Base-by-base conservation (phyloP, 2,888 invertebrate species). In the Pharmacophagus antenor region DNA sequence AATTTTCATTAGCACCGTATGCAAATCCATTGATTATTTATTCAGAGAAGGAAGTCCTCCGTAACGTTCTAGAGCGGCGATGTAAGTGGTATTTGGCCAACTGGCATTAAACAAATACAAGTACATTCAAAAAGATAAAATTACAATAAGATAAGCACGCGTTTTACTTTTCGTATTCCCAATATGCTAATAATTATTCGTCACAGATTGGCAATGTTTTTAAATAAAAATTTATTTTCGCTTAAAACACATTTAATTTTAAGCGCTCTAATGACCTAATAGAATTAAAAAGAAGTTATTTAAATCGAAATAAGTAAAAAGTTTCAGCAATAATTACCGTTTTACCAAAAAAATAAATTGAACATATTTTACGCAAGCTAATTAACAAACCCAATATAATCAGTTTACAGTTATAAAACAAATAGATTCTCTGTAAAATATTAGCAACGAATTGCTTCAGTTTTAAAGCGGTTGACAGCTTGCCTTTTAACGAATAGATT, bases 21-120 rank as follows among this genome's bases (percentile, higher is more conserved):
- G 59, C 55, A 60, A 60, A 60, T 60, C 23, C 50, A 31, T 60
- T 55, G 50, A 22, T 55, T 50, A 60, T 60, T 60, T 60, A 60
- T 57, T 57, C 57, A 51, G 51, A 17, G 22, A 20, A 46, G 51
- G 51, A 25, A 56, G 42, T 57, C 17, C 21, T 31, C 31, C 17
- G 37, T 46, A 58, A 15, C 18, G 18, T 8, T 8, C 21, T 2
- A 18, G 25, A 31, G 15, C 20, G 22, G n/a, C 37, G 41, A 22
- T 17, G 25, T 37, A 18, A 42, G 18, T 21, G 27, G 25, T 10
- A 27, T 49, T 49, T 25, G 48, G 48, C 25, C 18, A 18, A 49
- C 17, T 49, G 27, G n/a, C 17, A 22, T 49, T 15, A 8, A 15
- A 37, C 15, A 47, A 47, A 20, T 20, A 20, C 10, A 20, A 12